These are phyloP conservation scores for Tachina grossa DNA, from an alignment of 2,888 invertebrate species.

Conservation along the genomic window DNA sequence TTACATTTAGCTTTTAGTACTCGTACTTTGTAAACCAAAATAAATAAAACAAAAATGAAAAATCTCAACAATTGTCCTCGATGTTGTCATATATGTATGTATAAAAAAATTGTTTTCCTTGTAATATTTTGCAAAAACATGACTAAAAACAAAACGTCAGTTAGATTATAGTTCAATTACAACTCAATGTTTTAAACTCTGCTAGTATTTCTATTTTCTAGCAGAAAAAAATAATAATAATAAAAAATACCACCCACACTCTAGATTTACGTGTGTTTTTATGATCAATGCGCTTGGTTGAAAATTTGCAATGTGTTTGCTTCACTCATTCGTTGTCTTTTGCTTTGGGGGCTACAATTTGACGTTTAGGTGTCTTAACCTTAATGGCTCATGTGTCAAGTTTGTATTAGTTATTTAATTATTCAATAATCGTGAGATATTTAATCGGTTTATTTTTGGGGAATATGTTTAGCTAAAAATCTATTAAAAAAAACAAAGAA, in stretches of 20 bases:
- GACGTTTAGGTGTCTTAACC: constrained; percentile 68
- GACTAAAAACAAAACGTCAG: constrained; percentile 69
- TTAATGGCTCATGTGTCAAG: constrained; percentile 66
- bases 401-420: constrained; percentile 58
- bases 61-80: constrained; percentile 54
- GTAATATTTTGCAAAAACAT: constrained; percentile 57
- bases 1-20: constrained; percentile 61
- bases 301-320: constrained; percentile 15
- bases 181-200: constrained; percentile 62
- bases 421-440: constrained; percentile 64
- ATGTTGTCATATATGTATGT: constrained; percentile 37
- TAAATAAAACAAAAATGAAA: constrained; percentile 18
- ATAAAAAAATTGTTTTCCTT: constrained; percentile 18
- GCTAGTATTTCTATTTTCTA: constrained; percentile 3
- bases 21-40: constrained; percentile 45
- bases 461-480: background rate
- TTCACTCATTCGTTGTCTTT: constrained; percentile 25
- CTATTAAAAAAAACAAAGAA: too few relatives aligned
- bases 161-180: constrained; percentile 71
- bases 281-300: constrained; percentile 51
- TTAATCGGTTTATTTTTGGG: constrained; percentile 23
- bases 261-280: constrained; percentile 27
- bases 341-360: constrained; percentile 42
- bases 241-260: constrained; percentile 67
- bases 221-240: background rate